Base-by-base conservation (phyloP, 2,113 vertebrate genomes). In the Atherinomorus stipes region DNA sequence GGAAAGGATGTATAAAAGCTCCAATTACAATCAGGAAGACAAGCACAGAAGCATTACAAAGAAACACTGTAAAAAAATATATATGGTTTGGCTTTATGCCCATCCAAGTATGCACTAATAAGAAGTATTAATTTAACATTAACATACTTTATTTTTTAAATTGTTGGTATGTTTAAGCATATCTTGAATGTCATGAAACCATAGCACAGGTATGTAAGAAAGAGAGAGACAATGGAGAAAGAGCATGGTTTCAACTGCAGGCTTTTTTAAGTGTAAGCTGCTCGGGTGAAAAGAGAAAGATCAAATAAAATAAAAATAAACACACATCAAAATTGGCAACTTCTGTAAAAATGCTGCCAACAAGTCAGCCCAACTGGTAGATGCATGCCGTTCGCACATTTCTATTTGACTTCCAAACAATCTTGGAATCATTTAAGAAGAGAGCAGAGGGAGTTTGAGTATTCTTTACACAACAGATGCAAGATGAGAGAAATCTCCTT, bases 331-430 rank as follows among this genome's bases (percentile, higher is more conserved):
- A 71, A 52, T 82, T 84, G 75, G 83, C 66, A 76, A 70, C 10
- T 9, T 56, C 15, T 42, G 73, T 23, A 61, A 70, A 84, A 74
- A 38, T 25, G 49, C 44, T 82, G 79, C 81, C 81, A 85, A 67
- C 49, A 42, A 86, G 80, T 70, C 59, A 26, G 74, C 58, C 71
- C 79, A 86, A 81, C 83, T 82, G 78, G 73, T 85, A 47, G 68
- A 79, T 75, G 76, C 49, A 72, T n/a, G 57, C 74, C 67, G 86
- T 88, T 83, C 84, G 85, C 90, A 87, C 79, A 78, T 89, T 82
- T 87, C 76, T 77, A 85, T 85, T 80, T 84, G 75, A 90, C 83
- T 87, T 87, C 83, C 83, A 87, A 85, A 88, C 76, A 83, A 86
- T 88, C 78, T 83, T 83, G 86, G 83, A 85, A 83, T 58, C 44